Percentiles rank a stretch among this genome's conserved stretches.
Evolutionary conservation across 2,888 invertebrate species (phyloP).

Genomic region (Itoplectis maculator): DNA sequence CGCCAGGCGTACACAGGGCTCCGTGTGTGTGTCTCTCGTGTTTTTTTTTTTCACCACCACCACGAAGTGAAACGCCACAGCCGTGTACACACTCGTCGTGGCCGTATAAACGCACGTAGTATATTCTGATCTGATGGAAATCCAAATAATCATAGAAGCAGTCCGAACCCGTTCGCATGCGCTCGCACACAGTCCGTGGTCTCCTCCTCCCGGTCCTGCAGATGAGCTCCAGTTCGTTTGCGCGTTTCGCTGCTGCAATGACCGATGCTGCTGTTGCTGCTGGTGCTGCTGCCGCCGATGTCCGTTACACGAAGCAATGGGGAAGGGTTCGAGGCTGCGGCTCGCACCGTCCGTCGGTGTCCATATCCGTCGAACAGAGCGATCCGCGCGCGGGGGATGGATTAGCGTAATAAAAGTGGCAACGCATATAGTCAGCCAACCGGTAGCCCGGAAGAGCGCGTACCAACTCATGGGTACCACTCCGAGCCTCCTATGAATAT

Average conservation of each 20-base stretch:
- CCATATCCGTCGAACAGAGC: conserved; percentile 64
- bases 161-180: background rate
- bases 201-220: background rate
- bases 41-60: conserved; percentile 4
- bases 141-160: conserved; percentile 61
- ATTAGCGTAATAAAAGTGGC: conserved; percentile 72
- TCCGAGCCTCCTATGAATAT: background rate
- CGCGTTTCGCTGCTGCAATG: conserved; percentile 33
- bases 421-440: conserved; percentile 50
- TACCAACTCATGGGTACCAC: conserved; percentile 44
- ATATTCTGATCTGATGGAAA: conserved; percentile 55
- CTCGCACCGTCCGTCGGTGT: conserved; percentile 14
- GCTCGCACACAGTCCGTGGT: conserved; percentile 4
- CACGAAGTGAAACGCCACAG: background rate
- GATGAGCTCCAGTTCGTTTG: conserved; percentile 31
- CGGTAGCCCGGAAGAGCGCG: conserved; percentile 46
- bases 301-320: conserved; percentile 3
- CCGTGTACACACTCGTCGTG: background rate
- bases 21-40: background rate
- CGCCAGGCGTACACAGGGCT: background rate
- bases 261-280: conserved; percentile 22
- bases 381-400: conserved; percentile 71
- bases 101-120: conserved; percentile 16
- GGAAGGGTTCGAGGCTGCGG: conserved; percentile 21
- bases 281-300: background rate